Evolutionary conservation across 2,797 vertebrate species (phyloP).

Genomic region (Acestrorhynchus altus): DNA sequence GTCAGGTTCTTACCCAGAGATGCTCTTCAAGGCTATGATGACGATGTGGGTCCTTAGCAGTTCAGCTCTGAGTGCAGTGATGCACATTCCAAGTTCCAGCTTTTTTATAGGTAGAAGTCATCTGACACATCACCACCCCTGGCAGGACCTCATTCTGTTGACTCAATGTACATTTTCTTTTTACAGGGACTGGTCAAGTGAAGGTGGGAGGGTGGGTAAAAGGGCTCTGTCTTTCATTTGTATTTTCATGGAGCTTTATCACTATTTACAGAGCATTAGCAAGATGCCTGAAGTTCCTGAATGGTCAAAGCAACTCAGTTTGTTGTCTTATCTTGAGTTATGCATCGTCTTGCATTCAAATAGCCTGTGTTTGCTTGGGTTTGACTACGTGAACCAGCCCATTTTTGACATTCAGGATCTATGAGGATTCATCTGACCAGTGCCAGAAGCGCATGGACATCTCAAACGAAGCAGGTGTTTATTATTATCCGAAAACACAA

Average conservation of each 20-base stretch:
- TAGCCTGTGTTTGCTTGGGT: background rate
- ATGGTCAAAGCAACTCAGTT: background rate
- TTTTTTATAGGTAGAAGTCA: background rate
- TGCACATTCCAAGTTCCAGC: background rate
- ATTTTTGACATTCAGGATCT: background rate
- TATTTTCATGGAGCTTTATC: background rate
- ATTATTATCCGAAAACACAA: too few species aligned
- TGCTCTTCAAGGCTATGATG: background rate
- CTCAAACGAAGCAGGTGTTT: too few species aligned
- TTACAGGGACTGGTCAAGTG: background rate
- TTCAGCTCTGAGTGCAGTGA: background rate
- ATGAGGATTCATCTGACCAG: background rate
- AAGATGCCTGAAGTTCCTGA: background rate
- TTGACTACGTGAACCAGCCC: background rate
- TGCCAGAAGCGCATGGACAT: too few species aligned
- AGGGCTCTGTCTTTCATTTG: background rate
- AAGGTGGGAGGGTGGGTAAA: background rate
- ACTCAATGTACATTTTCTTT: background rate
- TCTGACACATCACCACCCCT: background rate
- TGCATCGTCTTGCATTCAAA: too few species aligned
- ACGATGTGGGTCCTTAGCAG: background rate
- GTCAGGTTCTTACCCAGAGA: constrained; percentile 7
- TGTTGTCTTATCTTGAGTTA: background rate
- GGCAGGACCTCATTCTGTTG: background rate
- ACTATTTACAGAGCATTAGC: background rate